These are phyloP conservation scores for Orbicella faveolata DNA, from an alignment of 64 coral and sea anemone genomes.

Conservation along the genomic window DNA sequence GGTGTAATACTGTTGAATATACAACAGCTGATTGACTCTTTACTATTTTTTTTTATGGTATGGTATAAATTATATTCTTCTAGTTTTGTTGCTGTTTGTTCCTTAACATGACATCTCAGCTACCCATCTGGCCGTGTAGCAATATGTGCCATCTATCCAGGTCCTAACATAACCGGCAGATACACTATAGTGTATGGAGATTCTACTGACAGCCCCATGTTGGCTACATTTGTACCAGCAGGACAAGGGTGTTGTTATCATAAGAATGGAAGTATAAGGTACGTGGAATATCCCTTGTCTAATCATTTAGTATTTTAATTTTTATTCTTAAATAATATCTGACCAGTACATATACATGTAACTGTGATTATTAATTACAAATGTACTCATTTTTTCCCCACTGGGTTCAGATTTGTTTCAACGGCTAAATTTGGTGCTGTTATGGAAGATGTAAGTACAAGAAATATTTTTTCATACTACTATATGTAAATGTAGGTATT, in stretches of 20 bases:
- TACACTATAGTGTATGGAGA: constrained; percentile 91
- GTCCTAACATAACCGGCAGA: constrained; percentile 60
- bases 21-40: too few species aligned
- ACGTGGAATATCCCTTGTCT: neutral
- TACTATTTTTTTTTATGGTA: too few species aligned
- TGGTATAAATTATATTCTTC: too few species aligned
- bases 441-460: constrained; percentile 66
- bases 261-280: constrained; percentile 76
- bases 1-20: too few species aligned
- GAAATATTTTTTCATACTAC: neutral
- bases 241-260: constrained; percentile 77
- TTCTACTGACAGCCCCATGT: constrained; percentile 41
- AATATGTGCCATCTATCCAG: constrained; percentile 64
- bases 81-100: neutral
- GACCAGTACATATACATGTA: too few species aligned
- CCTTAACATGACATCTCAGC: constrained; percentile 64
- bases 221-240: constrained; percentile 58
- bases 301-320: too few species aligned
- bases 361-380: too few species aligned
- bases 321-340: too few species aligned
- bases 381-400: neutral
- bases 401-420: constrained; percentile 65
- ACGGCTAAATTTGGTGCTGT: constrained; percentile 74
- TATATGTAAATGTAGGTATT: neutral
- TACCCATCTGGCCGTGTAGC: constrained; percentile 88